Base-by-base conservation (phyloP, 2,113 vertebrate genomes). In the Climacteris rufus region DNA sequence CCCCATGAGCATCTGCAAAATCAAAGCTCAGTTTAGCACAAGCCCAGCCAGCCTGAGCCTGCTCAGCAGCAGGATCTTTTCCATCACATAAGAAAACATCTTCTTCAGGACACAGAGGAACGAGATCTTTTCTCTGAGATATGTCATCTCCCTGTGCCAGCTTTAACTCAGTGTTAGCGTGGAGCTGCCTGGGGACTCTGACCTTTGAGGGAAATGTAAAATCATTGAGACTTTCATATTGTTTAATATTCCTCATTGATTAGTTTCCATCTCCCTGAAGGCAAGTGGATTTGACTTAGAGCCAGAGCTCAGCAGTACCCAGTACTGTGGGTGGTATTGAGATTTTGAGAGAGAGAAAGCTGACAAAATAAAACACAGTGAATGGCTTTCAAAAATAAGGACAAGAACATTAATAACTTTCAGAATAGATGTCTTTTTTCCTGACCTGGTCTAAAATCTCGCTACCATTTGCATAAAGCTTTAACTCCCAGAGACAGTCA, bases 161-260 rank as follows among this genome's bases (percentile, higher is more conserved):
- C 63, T 92, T 90, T 21, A 77, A 45, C 79, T 90, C 63, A 7
- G 59, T 22, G 44, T 56, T 90, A 60, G 56, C 1, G 0, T 57
- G 75, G 64, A 83, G 76, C 72, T 92, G 86, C 64, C 4, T 0
- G 50, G 77, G 82, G 66, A 91, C 59, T 90, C 90, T 93, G 96
- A 96, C 92, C 94, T 94, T 98, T 96, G 78, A 53, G 66, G 82
- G 70, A 95, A 96, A 83, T 90, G 78, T 82, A 91, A 96, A 97
- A 95, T 95, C 94, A 79, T 84, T 53, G 77, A 8, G 7, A 88
- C 66, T 94, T 95, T 95, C 89, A 37, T 94, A 69, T 93, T 95
- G 85, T 93, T 97, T 97, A 94, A 97, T 97, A 96, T 95, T 96
- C 68, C 72, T 88, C 91, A 97, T 97, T 96, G 97, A 97, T 98